Percentiles rank a stretch among this genome's conserved stretches.
These are phyloP conservation scores for Ophion costatus DNA, from an alignment of 2,888 invertebrate species.

Conservation along the genomic window DNA sequence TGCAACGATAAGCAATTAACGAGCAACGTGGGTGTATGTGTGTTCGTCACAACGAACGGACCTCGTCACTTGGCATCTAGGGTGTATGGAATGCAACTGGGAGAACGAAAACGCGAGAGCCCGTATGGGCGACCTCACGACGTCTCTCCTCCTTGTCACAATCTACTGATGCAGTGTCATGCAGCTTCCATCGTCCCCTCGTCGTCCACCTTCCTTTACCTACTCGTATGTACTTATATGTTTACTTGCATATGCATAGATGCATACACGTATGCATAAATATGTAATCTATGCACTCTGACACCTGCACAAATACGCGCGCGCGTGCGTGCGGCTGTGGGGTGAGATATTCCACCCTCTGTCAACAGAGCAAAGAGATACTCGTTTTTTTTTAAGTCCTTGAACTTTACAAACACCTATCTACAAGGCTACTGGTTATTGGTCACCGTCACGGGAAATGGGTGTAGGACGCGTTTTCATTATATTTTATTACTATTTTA, in stretches of 20 bases:
- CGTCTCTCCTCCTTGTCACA: constrained; percentile 38
- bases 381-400: not conserved
- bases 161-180: constrained; percentile 62
- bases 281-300: not conserved
- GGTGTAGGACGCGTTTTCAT: too few relatives aligned
- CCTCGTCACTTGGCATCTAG: constrained; percentile 63
- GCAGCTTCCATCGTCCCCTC: constrained; percentile 41
- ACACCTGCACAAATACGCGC: not conserved
- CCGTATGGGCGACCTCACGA: constrained; percentile 67
- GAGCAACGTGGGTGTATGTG: constrained; percentile 16
- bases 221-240: constrained; percentile 17
- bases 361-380: not conserved
- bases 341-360: not conserved
- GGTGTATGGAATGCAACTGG: constrained; percentile 70
- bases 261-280: not conserved
- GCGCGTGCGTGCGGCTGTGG: not conserved
- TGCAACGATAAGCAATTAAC: not conserved
- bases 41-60: constrained; percentile 31
- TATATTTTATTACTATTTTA: too few relatives aligned
- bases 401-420: too few relatives aligned
- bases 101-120: constrained; percentile 63
- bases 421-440: too few relatives aligned
- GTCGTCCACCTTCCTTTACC: constrained; percentile 24
- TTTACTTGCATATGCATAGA: constrained; percentile 26
- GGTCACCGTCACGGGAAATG: too few relatives aligned